Evolutionary conservation across 2,113 vertebrate species (phyloP).

Genomic region (Australoheros scitulus): DNA sequence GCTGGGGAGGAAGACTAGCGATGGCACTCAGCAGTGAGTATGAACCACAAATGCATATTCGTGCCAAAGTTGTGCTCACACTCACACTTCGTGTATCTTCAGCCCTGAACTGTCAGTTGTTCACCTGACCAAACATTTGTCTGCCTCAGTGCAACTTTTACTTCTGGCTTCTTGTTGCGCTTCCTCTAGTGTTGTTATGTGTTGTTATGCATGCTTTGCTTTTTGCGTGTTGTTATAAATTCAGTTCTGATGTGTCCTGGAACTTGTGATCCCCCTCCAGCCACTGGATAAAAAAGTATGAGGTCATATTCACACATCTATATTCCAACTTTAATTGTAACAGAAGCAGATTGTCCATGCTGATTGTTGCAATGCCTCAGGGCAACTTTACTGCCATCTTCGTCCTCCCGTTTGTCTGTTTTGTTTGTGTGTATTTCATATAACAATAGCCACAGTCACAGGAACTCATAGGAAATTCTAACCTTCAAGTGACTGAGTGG

Average conservation of each 20-base stretch:
- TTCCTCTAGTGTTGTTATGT: neutral
- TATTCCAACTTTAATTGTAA: neutral
- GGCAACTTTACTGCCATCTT: neutral
- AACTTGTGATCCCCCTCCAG: neutral
- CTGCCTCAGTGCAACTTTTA: neutral
- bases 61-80: neutral
- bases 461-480: neutral
- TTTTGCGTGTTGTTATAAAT: neutral
- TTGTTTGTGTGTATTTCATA: neutral
- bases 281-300: neutral
- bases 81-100: too few relatives aligned
- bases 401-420: neutral
- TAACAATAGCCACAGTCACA: neutral
- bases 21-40: conserved; percentile 81
- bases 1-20: conserved; percentile 75
- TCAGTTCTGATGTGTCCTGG: neutral
- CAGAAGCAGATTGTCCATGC: neutral
- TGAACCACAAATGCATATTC: neutral
- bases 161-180: neutral
- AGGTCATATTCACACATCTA: neutral
- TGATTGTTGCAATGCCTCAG: neutral
- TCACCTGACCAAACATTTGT: neutral
- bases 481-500: neutral
- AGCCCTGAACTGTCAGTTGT: too few relatives aligned
- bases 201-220: neutral